Base-by-base conservation (phyloP, 2,888 invertebrate species). In the Ernsta delagoae region DNA sequence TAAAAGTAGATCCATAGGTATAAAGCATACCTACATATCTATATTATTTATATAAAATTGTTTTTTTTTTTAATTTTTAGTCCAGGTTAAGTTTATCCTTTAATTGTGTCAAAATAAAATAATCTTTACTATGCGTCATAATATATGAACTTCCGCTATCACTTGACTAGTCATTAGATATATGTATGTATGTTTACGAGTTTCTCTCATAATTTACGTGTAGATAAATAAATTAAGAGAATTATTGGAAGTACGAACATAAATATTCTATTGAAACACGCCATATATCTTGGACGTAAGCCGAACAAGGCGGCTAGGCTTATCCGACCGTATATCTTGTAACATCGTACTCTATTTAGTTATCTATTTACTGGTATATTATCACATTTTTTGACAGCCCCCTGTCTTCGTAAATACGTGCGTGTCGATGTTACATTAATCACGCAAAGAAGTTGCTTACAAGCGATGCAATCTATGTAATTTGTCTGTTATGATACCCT, bases 371-470 rank as follows among this genome's bases (percentile, higher is more conserved):
- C 74, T 74, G 79, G 77, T 85, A 81, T 79, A 84, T 83, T 84
- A 83, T 82, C 81, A 82, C 81, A 24, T 83, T 80, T 82, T 62
- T 62, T 62, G 77, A 78, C 75, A 82, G 84, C 84, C 83, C 85
- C 24, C 53, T 63, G 54, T 63, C 63, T 63, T 31, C 54, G n/a
- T 60, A 60, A 62, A 60, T 60, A 60, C 53, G 60, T 83, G 85
- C 88, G 88, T 88, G 88, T 76, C 75, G 72, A 76, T 77, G 71
- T 66, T 71, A 78, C 80, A 86, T 89, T 86, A 85, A 87, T 89
- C 88, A 88, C 81, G 78, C 79, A 11, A 48, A 8, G 43, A 61
- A 16, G 16, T 16, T 50, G 50, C 16, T 50, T 50, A 50, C 59
- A 41, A 60, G 43, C 66, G 66, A 60, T 66, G 16, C 60, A 41